Conservation (phyloP, 2,113 vertebrate species). For the Charadrius vociferus region DNA sequence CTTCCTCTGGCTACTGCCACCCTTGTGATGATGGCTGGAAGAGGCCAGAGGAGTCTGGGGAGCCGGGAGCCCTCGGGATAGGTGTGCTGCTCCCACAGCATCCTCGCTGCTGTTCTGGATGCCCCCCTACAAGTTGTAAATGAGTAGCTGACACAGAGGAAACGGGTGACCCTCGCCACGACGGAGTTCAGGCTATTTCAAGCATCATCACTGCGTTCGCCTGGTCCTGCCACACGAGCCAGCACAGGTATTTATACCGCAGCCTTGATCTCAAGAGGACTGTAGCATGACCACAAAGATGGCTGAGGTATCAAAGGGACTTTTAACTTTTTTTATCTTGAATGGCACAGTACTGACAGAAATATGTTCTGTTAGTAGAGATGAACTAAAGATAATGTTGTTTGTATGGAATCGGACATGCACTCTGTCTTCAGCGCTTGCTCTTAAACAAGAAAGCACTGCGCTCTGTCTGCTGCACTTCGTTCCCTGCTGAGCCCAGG, state of each 20-base stretch:
- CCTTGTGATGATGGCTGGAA: neutral
- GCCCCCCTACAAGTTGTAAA: neutral
- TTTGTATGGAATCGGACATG: neutral
- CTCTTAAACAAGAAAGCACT: neutral
- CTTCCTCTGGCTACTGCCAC: neutral
- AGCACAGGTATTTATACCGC: neutral
- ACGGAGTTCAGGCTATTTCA: neutral
- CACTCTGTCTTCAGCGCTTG: neutral
- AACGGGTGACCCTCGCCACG: fast-evolving
- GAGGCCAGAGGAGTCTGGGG: neutral
- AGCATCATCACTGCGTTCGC: neutral
- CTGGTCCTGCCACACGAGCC: neutral
- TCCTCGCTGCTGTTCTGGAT: neutral
- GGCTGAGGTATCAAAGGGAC: neutral
- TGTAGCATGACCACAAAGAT: neutral
- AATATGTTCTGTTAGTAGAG: neutral
- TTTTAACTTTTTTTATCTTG: neutral
- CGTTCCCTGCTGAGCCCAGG: neutral
- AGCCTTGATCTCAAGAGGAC: neutral
- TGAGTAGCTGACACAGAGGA: neutral
- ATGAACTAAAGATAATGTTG: conserved; percentile 12
- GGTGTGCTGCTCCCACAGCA: fast-evolving
- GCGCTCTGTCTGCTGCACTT: conserved; percentile 2
- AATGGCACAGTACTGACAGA: neutral
- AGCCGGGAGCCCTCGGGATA: neutral